Evolutionary conservation across 2,888 invertebrate species (phyloP).

Genomic region (Lasius fuliginosus): DNA sequence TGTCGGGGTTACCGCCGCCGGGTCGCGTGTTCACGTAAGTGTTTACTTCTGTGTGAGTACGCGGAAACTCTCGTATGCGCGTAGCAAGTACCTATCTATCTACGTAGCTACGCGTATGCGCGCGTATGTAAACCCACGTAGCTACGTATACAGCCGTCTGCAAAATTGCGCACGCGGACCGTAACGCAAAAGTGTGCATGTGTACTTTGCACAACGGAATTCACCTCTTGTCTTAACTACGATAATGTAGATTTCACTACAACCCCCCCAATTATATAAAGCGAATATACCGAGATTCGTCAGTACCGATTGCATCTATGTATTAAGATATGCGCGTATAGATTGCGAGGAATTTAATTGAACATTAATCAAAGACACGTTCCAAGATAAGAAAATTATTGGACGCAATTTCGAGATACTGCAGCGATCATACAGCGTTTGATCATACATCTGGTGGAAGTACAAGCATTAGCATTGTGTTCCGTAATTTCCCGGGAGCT

Average conservation of each 20-base stretch:
- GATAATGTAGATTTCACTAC: neutral
- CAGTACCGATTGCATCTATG: neutral
- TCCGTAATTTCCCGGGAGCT: constrained; percentile 7
- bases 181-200: neutral
- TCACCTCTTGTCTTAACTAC: neutral
- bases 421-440: neutral
- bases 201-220: neutral
- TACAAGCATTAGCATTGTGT: neutral
- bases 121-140: constrained; percentile 25
- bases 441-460: neutral
- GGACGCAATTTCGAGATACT: neutral
- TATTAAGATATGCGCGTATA: neutral
- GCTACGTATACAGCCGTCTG: neutral
- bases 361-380: too few species aligned
- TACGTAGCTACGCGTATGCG: constrained; percentile 7
- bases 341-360: neutral
- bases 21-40: constrained; percentile 29
- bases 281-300: neutral
- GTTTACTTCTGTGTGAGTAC: constrained; percentile 40
- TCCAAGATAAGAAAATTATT: neutral
- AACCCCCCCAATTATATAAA: neutral
- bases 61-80: constrained; percentile 26
- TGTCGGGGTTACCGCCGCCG: constrained; percentile 34
- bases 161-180: neutral
- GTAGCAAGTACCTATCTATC: neutral